Conservation (phyloP, 2,797 vertebrate genomes). For the Anabas testudineus region DNA sequence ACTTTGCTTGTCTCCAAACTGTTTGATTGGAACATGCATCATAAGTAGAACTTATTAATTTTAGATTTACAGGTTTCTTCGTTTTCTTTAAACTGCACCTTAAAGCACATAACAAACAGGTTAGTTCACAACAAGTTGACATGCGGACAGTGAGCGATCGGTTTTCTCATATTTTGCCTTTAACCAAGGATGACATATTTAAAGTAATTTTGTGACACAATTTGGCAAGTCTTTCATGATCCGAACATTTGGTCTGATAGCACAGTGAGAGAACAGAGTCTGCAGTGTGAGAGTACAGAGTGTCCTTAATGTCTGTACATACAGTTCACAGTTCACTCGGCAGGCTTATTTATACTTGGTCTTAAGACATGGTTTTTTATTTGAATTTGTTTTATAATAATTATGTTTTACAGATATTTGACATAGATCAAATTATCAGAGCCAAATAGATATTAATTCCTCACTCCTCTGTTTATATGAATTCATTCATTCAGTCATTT, state of each 20-base stretch:
- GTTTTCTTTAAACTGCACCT: slow-evolving; percentile 3
- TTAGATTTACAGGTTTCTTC: slow-evolving; percentile 9
- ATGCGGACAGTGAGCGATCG: slow-evolving; percentile 18
- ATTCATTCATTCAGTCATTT: too few species aligned
- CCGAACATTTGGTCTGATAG: slow-evolving; percentile 1
- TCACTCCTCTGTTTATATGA: too few species aligned
- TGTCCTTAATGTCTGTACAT: neutral
- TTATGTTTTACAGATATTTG: too few species aligned
- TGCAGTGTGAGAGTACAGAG: slow-evolving; percentile 1
- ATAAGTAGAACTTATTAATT: slow-evolving; percentile 48
- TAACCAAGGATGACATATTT: slow-evolving; percentile 11
- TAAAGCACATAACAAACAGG: slow-evolving; percentile 3
- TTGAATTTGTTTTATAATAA: too few species aligned
- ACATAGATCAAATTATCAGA: too few species aligned
- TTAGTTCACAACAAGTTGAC: neutral
- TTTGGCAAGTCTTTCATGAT: neutral
- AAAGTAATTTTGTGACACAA: neutral
- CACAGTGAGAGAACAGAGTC: slow-evolving; percentile 9
- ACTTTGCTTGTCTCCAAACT: slow-evolving; percentile 45
- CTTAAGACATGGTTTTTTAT: too few species aligned
- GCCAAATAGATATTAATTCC: too few species aligned
- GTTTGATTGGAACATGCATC: slow-evolving; percentile 57
- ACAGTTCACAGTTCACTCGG: neutral
- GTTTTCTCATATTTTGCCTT: neutral
- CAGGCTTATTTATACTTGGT: neutral